Evolutionary conservation across 2,113 vertebrate genomes (phyloP), one percentile per base, ranked within the genome.

Genomic region (Semnornis frantzii): DNA sequence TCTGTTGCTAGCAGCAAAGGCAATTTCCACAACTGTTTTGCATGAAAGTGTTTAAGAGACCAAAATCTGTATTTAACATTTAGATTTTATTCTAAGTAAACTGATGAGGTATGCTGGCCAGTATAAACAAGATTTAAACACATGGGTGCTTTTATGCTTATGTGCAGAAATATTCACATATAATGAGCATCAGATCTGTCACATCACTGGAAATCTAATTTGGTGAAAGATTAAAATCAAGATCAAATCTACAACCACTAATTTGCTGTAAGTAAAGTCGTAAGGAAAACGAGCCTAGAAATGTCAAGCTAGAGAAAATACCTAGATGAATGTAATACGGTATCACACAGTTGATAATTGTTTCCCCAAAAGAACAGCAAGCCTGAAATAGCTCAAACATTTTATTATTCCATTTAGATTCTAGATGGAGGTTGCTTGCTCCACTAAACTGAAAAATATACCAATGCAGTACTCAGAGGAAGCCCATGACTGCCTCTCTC

Each of bases 351-450:
- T 86, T 92, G 90, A 78, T 97, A 95, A 95, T 91, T 94, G 93
- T 95, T 94, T 91, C 84, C 87, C 87, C 62, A 80, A 89, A 96
- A 96, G 94, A 93, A 93, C 48, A 93, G 92, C 73, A 86, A 82
- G 93, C 87, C 87, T 82, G 87, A 96, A 95, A 97, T 83, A 95
- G 90, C 91, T 94, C 90, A 69, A 88, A 91, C 87, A 82, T 84
- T 94, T 97, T 86, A 94, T 94, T 94, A 94, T 95, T 95, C 82
- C 66, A 92, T 94, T 95, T 93, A 84, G 83, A 84, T 94, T 81
- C 72, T 33, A 88, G 66, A 71, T 50, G 28, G 58, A 92, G 50
- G 58, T 83, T 92, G 77, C 74, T 69, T 85, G 88, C 77, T 82
- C 58, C 85, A 81, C 65, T 91, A 63, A 77, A 83, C 62, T 62